A percentile compares a stretch with the other conserved stretches of the same genome.
Evolutionary conservation across 2,888 invertebrate genomes (phyloP).

Genomic region (Sminthurinus aureus): DNA sequence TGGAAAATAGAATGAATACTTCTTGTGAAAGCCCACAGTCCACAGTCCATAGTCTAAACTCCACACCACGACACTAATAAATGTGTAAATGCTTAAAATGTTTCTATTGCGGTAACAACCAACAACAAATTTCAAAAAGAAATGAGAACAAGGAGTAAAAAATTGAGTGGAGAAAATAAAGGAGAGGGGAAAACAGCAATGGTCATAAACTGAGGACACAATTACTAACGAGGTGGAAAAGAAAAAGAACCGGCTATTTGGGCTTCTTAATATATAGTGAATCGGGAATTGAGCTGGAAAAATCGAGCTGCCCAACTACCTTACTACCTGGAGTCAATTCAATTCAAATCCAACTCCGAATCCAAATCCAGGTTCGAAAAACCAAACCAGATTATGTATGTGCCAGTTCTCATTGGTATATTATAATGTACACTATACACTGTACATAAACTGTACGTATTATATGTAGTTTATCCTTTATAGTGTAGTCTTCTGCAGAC

Average conservation of each 20-base stretch:
- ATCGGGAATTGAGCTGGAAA: not conserved
- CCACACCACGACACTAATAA: too few species aligned
- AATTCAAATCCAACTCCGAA: slow-evolving; percentile 5
- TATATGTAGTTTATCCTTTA: too few species aligned
- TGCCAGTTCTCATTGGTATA: not conserved
- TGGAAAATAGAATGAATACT: too few species aligned
- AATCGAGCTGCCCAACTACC: slow-evolving; percentile 15
- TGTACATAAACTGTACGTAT: not conserved
- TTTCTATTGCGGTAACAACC: too few species aligned
- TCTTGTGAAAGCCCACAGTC: too few species aligned
- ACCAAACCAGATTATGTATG: not conserved
- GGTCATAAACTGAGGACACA: slow-evolving; percentile 1
- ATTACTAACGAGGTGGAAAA: slow-evolving; percentile 10
- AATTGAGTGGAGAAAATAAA: slow-evolving; percentile 5
- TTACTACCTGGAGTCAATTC: not conserved
- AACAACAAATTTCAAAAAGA: too few species aligned
- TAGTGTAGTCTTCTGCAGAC: too few species aligned
- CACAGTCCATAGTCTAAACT: too few species aligned
- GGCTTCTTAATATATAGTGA: slow-evolving; percentile 31
- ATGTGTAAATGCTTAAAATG: too few species aligned
- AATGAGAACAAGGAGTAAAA: not conserved
- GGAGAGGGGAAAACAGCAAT: slow-evolving; percentile 10
- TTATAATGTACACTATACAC: not conserved
- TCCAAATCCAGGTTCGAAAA: not conserved
- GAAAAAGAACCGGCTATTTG: slow-evolving; percentile 36